A percentile compares a stretch with the other conserved stretches of the same genome.
Conservation (phyloP, 2,888 invertebrate genomes). For the Thecophora atra region DNA sequence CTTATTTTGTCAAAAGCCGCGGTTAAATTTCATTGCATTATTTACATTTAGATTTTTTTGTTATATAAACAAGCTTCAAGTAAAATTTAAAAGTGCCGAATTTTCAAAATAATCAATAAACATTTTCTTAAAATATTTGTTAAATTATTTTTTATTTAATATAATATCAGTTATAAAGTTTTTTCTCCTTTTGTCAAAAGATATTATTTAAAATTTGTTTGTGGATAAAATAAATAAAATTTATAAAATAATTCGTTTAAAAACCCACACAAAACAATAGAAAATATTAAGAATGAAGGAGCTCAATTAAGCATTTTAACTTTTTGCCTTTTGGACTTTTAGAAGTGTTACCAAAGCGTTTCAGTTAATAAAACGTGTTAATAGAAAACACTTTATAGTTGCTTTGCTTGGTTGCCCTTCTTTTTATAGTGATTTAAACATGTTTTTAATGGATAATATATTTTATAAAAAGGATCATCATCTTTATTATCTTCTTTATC, state of each 20-base stretch:
- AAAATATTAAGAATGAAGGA: no score
- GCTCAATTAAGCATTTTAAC: neutral
- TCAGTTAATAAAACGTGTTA: neutral
- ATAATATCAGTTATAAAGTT: no score
- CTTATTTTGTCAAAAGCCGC: conserved; percentile 13
- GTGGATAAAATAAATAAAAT: no score
- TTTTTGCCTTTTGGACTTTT: neutral
- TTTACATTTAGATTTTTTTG: no score
- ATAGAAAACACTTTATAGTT: neutral
- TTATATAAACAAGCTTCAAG: neutral
- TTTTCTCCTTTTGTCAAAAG: neutral
- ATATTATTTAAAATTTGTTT: neutral
- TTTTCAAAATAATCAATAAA: no score
- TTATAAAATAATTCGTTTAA: no score
- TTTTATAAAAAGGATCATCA: neutral
- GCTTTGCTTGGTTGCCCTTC: neutral
- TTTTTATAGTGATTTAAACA: neutral
- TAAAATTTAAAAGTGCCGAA: neutral
- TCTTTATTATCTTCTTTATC: neutral
- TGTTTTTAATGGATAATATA: neutral
- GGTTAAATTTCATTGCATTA: no score
- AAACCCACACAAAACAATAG: no score
- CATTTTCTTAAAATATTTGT: neutral
- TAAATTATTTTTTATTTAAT: neutral
- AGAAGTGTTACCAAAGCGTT: conserved; percentile 3